Conservation (phyloP, 2,888 invertebrate species). For the Teinopalpus imperialis region DNA sequence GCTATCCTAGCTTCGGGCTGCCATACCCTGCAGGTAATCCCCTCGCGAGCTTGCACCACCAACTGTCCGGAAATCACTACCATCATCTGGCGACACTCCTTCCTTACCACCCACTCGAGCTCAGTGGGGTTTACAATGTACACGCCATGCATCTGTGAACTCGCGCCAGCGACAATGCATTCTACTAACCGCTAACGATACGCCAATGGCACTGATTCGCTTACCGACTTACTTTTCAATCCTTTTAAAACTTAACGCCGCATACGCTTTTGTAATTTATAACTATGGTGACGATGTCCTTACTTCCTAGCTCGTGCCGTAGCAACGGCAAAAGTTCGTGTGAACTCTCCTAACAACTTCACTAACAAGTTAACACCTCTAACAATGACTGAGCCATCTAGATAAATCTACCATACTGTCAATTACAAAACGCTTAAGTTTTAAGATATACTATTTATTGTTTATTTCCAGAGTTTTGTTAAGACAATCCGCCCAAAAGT, state of each 20-base stretch:
- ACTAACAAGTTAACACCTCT: constrained; percentile 76
- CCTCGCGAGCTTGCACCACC: constrained; percentile 90
- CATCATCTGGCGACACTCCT: constrained; percentile 84
- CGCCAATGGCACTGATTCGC: constrained; percentile 56
- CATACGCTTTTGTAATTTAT: constrained; percentile 63
- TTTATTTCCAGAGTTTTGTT: constrained; percentile 69
- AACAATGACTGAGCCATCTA: constrained; percentile 80
- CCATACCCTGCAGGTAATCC: constrained; percentile 98
- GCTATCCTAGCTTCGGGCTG: constrained; percentile 98
- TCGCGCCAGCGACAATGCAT: constrained; percentile 78
- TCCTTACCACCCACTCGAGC: constrained; percentile 86
- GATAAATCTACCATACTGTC: constrained; percentile 72
- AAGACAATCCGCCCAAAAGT: constrained; percentile 69
- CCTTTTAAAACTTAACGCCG: constrained; percentile 56
- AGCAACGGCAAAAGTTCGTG: constrained; percentile 69
- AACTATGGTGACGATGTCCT: constrained; percentile 65
- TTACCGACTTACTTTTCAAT: constrained; percentile 56
- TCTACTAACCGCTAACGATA: constrained; percentile 71
- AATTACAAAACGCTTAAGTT: constrained; percentile 77
- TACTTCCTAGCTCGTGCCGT: constrained; percentile 68
- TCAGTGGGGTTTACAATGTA: constrained; percentile 85
- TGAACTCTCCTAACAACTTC: constrained; percentile 74
- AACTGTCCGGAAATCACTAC: constrained; percentile 83
- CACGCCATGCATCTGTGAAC: constrained; percentile 91
- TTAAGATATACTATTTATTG: constrained; percentile 71